phyloP scores from a whole-genome alignment of 2,888 invertebrate species.

The Heliconius ismenius region DNA sequence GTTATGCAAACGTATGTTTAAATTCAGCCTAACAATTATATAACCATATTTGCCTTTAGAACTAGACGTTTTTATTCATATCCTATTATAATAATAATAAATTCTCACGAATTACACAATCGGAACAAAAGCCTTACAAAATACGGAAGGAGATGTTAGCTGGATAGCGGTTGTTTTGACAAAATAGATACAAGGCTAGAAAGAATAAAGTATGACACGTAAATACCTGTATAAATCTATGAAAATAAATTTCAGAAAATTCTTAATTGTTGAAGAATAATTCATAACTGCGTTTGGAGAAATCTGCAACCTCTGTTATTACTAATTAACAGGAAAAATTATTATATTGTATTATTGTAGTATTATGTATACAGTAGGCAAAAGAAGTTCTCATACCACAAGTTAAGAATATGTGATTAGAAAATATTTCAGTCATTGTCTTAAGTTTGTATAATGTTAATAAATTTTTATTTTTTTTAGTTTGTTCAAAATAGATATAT shows the following conservation, averaged over 20 bases:
- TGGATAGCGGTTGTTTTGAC: conserved; percentile 12
- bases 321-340: conserved; percentile 1
- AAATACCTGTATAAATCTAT: background rate
- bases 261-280: conserved; percentile 11
- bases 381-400: conserved; percentile 6
- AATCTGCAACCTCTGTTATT: conserved; percentile 11
- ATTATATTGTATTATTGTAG: background rate
- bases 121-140: conserved; percentile 36
- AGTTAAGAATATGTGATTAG: conserved; percentile 14
- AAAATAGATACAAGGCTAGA: conserved; percentile 23
- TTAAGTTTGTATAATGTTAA: background rate
- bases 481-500: background rate
- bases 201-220: background rate
- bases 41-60: conserved; percentile 27
- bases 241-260: background rate
- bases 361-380: conserved; percentile 11
- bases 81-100: conserved; percentile 29
- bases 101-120: conserved; percentile 41
- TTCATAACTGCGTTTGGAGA: background rate
- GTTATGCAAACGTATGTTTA: conserved; percentile 18
- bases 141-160: conserved; percentile 37
- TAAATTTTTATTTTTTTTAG: background rate
- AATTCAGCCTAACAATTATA: conserved; percentile 24
- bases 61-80: conserved; percentile 32
- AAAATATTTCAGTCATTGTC: conserved; percentile 16